phyloP scores from a whole-genome alignment of 2,113 vertebrate species.

The Scophthalmus maximus region DNA sequence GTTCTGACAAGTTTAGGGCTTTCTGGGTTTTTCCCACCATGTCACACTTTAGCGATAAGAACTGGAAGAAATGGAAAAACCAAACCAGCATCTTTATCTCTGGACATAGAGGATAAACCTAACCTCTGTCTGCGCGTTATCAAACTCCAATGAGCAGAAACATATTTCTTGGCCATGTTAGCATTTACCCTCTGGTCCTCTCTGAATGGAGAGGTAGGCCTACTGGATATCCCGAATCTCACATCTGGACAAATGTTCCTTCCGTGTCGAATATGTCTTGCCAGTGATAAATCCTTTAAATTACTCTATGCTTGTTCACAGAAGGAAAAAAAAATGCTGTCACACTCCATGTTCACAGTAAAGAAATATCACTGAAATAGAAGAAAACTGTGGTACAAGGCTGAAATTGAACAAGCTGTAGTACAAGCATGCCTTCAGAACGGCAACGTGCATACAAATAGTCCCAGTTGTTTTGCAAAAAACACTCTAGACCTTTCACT shows the following conservation, averaged over 20 bases:
- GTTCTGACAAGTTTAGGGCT: constrained; percentile 24
- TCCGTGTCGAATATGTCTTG: constrained; percentile 19
- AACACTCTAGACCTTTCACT: neutral
- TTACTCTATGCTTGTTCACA: constrained; percentile 41
- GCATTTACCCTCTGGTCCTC: constrained; percentile 68
- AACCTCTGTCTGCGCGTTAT: constrained; percentile 71
- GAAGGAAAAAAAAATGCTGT: neutral
- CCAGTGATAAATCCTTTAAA: constrained; percentile 66
- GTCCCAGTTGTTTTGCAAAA: neutral
- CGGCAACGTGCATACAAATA: neutral
- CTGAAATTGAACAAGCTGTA: neutral
- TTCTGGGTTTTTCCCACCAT: constrained; percentile 52
- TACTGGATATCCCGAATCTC: constrained; percentile 51
- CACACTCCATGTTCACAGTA: neutral
- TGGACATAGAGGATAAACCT: constrained; percentile 71
- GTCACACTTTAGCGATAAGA: constrained; percentile 69
- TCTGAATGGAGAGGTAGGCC: constrained; percentile 49
- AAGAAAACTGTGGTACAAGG: no score
- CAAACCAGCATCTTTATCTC: constrained; percentile 74
- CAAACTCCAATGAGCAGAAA: constrained; percentile 57
- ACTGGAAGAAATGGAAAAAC: constrained; percentile 69
- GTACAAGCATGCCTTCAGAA: neutral
- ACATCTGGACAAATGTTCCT: constrained; percentile 60
- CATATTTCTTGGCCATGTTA: constrained; percentile 66
- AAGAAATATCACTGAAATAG: constrained; percentile 12